A percentile compares a stretch with the other conserved stretches of the same genome.
phyloP scores from a whole-genome alignment of 2,113 vertebrate genomes.

The Scortum barcoo region DNA sequence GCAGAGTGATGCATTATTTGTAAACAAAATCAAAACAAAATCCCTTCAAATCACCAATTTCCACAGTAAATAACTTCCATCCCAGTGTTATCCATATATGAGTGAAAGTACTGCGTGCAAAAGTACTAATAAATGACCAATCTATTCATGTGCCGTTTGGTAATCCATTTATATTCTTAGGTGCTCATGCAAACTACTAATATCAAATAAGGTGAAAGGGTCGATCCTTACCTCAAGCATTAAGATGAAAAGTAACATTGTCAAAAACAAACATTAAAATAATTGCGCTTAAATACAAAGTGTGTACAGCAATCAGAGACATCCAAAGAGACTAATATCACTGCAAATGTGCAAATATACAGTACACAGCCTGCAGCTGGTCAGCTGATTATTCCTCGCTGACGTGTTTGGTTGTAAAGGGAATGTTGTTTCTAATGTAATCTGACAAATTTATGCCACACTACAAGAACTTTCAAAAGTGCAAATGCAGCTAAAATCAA shows the following conservation, averaged over 20 bases:
- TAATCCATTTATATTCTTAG: conserved; percentile 46
- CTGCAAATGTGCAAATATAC: conserved; percentile 69
- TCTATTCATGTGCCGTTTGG: conserved; percentile 28
- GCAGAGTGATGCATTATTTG: not conserved
- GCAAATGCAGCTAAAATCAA: conserved; percentile 64
- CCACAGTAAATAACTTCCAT: conserved; percentile 17
- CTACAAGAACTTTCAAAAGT: conserved; percentile 64
- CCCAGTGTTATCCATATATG: not conserved
- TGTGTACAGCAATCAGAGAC: conserved; percentile 63
- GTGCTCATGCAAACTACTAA: conserved; percentile 58
- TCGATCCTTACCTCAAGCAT: conserved; percentile 34
- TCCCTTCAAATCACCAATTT: conserved; percentile 27
- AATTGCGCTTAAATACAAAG: conserved; percentile 54
- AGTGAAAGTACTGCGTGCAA: conserved; percentile 48
- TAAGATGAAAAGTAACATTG: conserved; percentile 10
- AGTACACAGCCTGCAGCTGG: conserved; percentile 16
- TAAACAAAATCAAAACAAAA: conserved; percentile 22
- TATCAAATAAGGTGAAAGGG: conserved; percentile 28
- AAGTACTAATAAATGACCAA: conserved; percentile 35
- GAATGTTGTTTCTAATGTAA: conserved; percentile 58
- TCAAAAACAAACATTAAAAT: conserved; percentile 35
- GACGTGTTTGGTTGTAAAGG: conserved; percentile 53
- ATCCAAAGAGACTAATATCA: conserved; percentile 38
- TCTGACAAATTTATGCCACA: conserved; percentile 39
- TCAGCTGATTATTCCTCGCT: not conserved